A percentile compares a stretch with the other conserved stretches of the same genome.
Evolutionary conservation across 2,888 invertebrate genomes (phyloP).

Genomic region (Chorisops tibialis): DNA sequence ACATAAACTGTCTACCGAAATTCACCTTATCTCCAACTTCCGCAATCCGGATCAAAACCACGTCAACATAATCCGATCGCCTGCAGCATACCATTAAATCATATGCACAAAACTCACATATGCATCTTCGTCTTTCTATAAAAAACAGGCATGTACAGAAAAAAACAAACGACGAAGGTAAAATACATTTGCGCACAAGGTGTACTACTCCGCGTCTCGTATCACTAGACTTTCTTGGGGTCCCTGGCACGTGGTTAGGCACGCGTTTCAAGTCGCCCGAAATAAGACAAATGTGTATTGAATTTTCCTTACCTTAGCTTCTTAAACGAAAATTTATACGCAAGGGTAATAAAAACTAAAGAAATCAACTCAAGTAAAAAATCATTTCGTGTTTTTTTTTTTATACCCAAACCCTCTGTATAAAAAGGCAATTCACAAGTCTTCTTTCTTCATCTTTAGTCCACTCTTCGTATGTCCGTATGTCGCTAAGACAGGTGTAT

Average conservation of each 20-base stretch:
- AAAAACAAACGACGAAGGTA: not conserved
- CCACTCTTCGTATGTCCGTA: slow-evolving; percentile 12
- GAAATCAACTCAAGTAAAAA: slow-evolving; percentile 17
- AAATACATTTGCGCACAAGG: slow-evolving; percentile 4
- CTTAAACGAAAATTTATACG: not conserved
- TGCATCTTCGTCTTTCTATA: no score
- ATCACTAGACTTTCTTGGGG: not conserved
- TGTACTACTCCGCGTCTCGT: slow-evolving; percentile 2
- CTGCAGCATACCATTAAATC: no score
- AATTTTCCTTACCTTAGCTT: not conserved
- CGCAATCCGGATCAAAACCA: no score
- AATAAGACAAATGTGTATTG: slow-evolving; percentile 27
- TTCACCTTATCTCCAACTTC: no score
- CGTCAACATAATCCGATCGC: no score
- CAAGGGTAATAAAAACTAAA: not conserved
- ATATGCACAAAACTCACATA: no score
- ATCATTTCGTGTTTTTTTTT: slow-evolving; percentile 5
- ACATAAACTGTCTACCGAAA: no score
- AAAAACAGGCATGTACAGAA: not conserved
- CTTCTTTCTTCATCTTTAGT: not conserved
- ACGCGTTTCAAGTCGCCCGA: slow-evolving; percentile 29
- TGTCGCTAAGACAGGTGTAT: slow-evolving; percentile 29
- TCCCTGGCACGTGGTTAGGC: slow-evolving; percentile 27
- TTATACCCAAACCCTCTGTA: not conserved
- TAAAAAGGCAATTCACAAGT: no score